A percentile compares a stretch with the other conserved stretches of the same genome.
phyloP scores from a whole-genome alignment of 2,113 vertebrate genomes.

The Triplophysa tibetana region DNA sequence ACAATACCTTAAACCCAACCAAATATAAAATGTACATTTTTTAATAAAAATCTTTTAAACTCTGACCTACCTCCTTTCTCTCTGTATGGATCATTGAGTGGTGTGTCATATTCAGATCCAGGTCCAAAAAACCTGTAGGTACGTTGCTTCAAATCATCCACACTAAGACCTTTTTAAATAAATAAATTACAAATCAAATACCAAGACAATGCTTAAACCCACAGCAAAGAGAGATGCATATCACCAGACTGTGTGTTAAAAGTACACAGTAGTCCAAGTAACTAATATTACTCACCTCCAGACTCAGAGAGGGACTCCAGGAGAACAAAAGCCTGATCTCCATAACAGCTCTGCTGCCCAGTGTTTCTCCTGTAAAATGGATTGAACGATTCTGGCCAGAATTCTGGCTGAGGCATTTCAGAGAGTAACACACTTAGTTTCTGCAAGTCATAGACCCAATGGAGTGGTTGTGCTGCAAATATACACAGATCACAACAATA shows the following conservation, averaged over 20 bases:
- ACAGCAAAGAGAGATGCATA: background rate
- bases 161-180: slow-evolving; percentile 64
- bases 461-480: slow-evolving; percentile 70
- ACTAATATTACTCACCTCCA: slow-evolving; percentile 59
- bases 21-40: no score
- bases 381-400: slow-evolving; percentile 67
- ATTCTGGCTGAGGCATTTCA: slow-evolving; percentile 68
- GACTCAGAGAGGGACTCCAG: slow-evolving; percentile 72
- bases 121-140: slow-evolving; percentile 72
- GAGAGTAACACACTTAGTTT: slow-evolving; percentile 66
- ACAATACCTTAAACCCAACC: no score
- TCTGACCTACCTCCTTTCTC: slow-evolving; percentile 62
- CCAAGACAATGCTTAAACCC: background rate
- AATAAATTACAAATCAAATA: background rate
- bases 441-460: slow-evolving; percentile 75
- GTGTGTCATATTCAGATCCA: slow-evolving; percentile 73
- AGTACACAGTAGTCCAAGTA: no score
- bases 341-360: slow-evolving; percentile 74
- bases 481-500: background rate
- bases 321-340: slow-evolving; percentile 73
- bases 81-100: slow-evolving; percentile 73
- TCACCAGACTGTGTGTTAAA: background rate
- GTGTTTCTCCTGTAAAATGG: slow-evolving; percentile 72
- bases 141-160: slow-evolving; percentile 68
- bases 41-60: background rate